Conservation (phyloP, 2,797 vertebrate genomes). For the Tapera naevia region DNA sequence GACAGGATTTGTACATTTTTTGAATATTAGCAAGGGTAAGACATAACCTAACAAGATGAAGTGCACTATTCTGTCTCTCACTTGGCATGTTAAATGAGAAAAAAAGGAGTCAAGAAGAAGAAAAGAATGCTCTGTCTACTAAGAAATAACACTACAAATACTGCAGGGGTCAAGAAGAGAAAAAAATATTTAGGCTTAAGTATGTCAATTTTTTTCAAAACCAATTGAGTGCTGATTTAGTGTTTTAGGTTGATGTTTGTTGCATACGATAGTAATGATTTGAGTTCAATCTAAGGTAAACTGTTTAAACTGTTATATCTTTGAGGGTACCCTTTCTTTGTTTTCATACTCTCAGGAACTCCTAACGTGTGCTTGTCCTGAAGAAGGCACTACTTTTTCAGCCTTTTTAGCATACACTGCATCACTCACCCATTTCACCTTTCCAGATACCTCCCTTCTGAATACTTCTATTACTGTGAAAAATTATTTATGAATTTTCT, state of each 20-base stretch:
- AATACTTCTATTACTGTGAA: neutral
- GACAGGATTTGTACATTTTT: neutral
- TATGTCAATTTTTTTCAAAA: neutral
- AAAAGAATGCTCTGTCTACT: neutral
- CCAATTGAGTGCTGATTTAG: neutral
- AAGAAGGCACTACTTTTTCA: neutral
- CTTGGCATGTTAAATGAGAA: neutral
- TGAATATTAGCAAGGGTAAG: neutral
- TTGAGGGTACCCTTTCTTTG: neutral
- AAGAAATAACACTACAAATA: neutral
- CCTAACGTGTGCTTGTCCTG: neutral
- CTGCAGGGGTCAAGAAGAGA: neutral
- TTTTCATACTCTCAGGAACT: neutral
- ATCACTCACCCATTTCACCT: neutral
- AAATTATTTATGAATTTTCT: neutral
- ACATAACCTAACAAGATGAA: neutral
- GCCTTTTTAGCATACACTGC: neutral
- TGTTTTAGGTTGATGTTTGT: neutral
- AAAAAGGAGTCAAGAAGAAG: neutral
- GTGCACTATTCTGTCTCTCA: neutral
- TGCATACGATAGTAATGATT: neutral
- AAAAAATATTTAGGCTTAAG: neutral
- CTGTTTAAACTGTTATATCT: neutral
- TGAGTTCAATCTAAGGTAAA: neutral
- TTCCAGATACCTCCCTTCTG: neutral